Percentiles rank a stretch among this genome's conserved stretches.
Conservation (phyloP, 2,797 vertebrate genomes). For the Falco cherrug region DNA sequence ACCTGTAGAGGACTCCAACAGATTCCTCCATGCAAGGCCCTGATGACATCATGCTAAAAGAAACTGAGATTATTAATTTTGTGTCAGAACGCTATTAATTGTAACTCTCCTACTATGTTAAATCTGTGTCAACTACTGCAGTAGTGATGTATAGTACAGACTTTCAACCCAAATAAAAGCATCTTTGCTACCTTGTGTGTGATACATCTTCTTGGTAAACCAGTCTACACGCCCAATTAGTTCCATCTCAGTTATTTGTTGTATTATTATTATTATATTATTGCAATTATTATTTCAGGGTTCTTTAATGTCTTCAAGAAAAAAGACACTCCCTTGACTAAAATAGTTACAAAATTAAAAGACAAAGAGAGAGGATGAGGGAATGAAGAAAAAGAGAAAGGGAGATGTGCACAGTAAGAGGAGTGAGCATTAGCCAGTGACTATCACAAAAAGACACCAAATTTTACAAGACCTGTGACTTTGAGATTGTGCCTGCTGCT, state of each 20-base stretch:
- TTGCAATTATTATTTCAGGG: not conserved
- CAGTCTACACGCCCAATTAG: not conserved
- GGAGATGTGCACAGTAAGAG: not conserved
- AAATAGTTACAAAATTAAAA: not conserved
- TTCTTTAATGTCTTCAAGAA: not conserved
- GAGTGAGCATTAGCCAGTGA: not conserved
- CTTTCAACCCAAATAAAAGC: not conserved
- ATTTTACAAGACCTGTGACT: not conserved
- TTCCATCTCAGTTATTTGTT: not conserved
- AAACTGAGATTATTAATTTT: not conserved
- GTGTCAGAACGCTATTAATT: not conserved
- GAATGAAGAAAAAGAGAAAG: not conserved
- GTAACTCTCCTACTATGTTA: not conserved
- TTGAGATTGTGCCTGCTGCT: not conserved
- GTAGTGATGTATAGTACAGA: not conserved
- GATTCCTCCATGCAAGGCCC: not conserved
- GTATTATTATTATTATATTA: not conserved
- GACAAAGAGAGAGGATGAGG: not conserved
- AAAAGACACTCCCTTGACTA: not conserved
- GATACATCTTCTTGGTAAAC: not conserved
- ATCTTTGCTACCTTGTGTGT: not conserved
- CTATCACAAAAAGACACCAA: not conserved
- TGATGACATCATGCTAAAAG: not conserved
- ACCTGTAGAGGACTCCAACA: not conserved
- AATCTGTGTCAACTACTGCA: not conserved